Conservation (phyloP, 2,113 vertebrate species). For the Tyrannus savana region DNA sequence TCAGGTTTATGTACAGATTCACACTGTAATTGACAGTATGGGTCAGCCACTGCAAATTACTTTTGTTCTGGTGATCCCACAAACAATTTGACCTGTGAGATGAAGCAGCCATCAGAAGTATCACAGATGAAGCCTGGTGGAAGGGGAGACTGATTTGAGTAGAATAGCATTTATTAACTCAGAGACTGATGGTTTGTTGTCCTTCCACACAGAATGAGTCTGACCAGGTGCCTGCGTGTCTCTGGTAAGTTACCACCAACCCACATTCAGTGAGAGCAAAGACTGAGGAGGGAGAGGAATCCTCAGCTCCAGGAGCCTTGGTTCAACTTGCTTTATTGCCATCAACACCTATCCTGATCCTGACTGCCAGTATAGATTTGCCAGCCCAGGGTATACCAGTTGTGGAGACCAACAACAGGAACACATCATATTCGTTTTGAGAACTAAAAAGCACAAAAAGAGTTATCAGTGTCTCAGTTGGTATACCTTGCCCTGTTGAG, state of each 20-base stretch:
- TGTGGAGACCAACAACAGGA: not conserved
- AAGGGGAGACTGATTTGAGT: not conserved
- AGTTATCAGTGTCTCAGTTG: no score
- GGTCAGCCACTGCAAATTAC: fast-evolving
- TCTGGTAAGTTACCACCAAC: not conserved
- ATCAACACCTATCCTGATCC: not conserved
- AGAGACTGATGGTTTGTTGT: not conserved
- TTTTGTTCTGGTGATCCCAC: fast-evolving
- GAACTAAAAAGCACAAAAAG: not conserved
- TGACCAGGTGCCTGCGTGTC: not conserved
- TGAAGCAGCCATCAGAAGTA: not conserved
- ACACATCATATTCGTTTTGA: not conserved
- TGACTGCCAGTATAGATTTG: not conserved
- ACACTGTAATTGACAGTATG: not conserved
- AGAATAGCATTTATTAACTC: not conserved
- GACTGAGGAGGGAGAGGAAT: not conserved
- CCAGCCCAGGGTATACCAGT: fast-evolving
- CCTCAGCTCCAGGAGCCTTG: not conserved
- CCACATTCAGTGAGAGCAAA: not conserved
- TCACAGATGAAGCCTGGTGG: not conserved
- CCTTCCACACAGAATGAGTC: not conserved
- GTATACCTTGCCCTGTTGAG: no score
- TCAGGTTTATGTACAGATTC: not conserved
- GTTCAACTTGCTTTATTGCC: not conserved
- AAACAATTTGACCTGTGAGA: not conserved